Conservation (phyloP, 2,797 vertebrate species). For the Manis pentadactyla region DNA sequence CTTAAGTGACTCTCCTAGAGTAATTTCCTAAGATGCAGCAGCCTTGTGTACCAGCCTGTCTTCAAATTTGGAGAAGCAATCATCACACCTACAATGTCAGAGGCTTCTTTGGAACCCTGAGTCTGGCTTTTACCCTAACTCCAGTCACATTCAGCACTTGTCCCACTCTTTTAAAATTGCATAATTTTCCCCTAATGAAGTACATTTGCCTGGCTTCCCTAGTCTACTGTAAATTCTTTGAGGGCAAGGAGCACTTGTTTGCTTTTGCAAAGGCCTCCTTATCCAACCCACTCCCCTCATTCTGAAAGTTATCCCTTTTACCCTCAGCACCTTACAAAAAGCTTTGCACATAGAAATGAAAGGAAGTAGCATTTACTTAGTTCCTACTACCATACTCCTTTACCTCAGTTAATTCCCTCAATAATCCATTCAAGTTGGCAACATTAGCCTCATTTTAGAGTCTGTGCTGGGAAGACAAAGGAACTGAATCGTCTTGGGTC, state of each 20-base stretch:
- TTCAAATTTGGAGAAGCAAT: neutral
- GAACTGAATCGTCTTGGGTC: neutral
- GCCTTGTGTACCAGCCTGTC: neutral
- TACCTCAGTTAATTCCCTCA: neutral
- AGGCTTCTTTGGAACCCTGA: neutral
- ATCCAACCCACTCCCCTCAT: neutral
- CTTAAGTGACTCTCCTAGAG: neutral
- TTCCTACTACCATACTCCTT: neutral
- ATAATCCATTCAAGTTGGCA: neutral
- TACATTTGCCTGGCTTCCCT: neutral
- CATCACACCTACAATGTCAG: neutral
- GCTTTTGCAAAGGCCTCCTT: neutral
- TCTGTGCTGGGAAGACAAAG: neutral
- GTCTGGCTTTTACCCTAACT: neutral
- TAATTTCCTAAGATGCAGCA: neutral
- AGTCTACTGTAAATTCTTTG: neutral
- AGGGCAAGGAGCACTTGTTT: neutral
- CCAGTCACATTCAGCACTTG: neutral
- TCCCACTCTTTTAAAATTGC: neutral
- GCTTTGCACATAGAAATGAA: neutral
- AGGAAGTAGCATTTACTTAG: neutral
- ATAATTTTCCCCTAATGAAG: neutral
- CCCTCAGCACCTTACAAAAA: neutral
- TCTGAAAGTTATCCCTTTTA: neutral
- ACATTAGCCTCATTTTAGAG: neutral